A percentile compares a stretch with the other conserved stretches of the same genome.
Evolutionary conservation across 2,113 vertebrate genomes (phyloP).

Genomic region (Haliaeetus leucogaster): DNA sequence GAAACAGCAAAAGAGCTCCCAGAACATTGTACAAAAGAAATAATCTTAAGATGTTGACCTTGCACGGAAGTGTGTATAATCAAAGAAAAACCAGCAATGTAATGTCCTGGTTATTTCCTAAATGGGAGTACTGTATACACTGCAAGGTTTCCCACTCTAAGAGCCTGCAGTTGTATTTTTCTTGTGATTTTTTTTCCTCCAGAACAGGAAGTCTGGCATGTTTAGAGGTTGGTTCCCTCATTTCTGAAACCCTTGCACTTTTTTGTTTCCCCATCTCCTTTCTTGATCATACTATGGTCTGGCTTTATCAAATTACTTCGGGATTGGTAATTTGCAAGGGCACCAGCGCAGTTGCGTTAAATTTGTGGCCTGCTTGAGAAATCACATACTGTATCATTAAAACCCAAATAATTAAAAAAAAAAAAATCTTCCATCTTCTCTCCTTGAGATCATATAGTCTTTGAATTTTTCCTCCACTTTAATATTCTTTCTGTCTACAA

Average conservation of each 20-base stretch:
- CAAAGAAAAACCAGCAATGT: background rate
- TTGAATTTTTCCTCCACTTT: background rate
- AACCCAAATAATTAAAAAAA: background rate
- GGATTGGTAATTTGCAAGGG: background rate
- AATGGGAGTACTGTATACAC: background rate
- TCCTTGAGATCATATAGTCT: background rate
- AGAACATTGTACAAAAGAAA: background rate
- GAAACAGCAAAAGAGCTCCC: background rate
- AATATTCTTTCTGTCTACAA: conserved; percentile 2
- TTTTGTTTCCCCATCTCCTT: background rate
- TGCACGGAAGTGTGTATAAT: background rate
- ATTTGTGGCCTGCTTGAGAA: background rate
- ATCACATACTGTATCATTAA: background rate
- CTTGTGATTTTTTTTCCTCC: background rate
- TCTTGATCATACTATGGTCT: background rate
- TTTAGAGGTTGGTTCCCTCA: background rate
- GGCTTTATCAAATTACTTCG: background rate
- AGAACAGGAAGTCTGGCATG: background rate
- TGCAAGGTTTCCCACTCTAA: background rate
- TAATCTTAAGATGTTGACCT: background rate
- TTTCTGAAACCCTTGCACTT: background rate
- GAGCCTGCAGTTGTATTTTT: background rate
- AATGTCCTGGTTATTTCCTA: background rate
- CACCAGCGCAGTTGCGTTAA: accelerated
- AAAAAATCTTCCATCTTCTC: background rate